These are phyloP conservation scores for Dione vanillae DNA, from an alignment of 2,888 invertebrate genomes.

Conservation along the genomic window DNA sequence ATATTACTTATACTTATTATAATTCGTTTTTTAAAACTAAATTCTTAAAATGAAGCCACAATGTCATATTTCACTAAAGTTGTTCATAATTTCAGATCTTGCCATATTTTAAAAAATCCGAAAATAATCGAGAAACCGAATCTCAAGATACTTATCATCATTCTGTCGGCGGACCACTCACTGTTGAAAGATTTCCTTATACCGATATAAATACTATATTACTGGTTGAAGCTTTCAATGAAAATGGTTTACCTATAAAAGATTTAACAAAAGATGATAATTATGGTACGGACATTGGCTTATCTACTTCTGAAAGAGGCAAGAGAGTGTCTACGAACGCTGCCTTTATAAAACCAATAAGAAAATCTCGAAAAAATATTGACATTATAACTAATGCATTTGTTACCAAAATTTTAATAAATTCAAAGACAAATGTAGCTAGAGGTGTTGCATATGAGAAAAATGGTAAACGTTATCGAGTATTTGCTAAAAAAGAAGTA, in stretches of 20 bases:
- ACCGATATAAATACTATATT: conserved; percentile 84
- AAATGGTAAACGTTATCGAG: conserved; percentile 73
- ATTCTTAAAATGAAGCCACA: no score
- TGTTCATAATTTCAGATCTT: conserved; percentile 73
- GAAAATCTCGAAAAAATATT: conserved; percentile 81
- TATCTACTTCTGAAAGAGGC: conserved; percentile 85
- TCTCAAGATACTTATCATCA: conserved; percentile 83
- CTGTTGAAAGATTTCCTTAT: conserved; percentile 86
- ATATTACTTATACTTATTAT: no score
- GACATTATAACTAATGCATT: conserved; percentile 79
- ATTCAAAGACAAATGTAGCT: conserved; percentile 79
- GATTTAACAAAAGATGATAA: conserved; percentile 85
- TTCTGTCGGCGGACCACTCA: conserved; percentile 85
- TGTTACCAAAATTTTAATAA: conserved; percentile 84
- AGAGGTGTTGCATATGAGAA: conserved; percentile 71
- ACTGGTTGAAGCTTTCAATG: conserved; percentile 71
- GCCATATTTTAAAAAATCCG: conserved; percentile 88
- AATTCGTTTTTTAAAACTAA: no score
- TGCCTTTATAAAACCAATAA: conserved; percentile 87
- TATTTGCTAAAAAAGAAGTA: conserved; percentile 84
- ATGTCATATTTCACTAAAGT: no score
- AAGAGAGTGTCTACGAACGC: conserved; percentile 85
- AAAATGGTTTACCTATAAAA: conserved; percentile 70
- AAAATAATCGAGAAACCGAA: conserved; percentile 85
- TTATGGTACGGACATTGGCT: conserved; percentile 85